phyloP scores from a whole-genome alignment of 1,140 invertebrate genomes.

The Polypedilum vanderplanki region DNA sequence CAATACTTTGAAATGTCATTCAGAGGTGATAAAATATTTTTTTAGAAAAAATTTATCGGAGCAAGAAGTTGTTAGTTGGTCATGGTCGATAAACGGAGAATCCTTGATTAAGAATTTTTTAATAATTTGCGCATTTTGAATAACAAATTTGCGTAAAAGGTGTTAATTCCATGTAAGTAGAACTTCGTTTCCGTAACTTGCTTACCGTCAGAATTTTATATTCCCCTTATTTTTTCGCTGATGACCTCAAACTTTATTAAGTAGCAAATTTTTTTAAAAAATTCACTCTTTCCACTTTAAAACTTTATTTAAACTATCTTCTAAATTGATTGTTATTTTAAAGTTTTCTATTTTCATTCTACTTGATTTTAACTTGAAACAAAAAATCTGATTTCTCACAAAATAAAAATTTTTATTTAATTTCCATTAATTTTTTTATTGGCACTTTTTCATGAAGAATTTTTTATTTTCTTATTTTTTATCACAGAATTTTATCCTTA shows the following conservation, averaged over 20 bases:
- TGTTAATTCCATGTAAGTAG: too few relatives aligned
- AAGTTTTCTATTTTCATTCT: slow-evolving; percentile 7
- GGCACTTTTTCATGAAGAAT: not conserved
- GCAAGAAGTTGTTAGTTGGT: not conserved
- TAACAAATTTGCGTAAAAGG: too few relatives aligned
- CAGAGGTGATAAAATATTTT: not conserved
- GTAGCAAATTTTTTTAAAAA: not conserved
- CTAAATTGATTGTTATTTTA: not conserved
- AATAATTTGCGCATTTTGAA: too few relatives aligned
- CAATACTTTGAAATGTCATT: not conserved
- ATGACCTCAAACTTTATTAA: too few relatives aligned
- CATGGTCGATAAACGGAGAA: not conserved
- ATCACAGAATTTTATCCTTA: not conserved
- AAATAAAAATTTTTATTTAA: not conserved
- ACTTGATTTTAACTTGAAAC: not conserved
- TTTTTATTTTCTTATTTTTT: not conserved
- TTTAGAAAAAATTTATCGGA: not conserved
- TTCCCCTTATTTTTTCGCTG: too few relatives aligned
- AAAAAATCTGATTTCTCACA: not conserved
- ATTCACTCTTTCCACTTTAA: not conserved
- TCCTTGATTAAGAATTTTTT: not conserved
- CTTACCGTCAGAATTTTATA: too few relatives aligned
- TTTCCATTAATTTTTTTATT: not conserved
- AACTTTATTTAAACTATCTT: slow-evolving; percentile 1
- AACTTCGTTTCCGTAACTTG: too few relatives aligned